Percentiles rank a stretch among this genome's conserved stretches.
phyloP scores from a whole-genome alignment of 2,797 vertebrate genomes.

The Staurois parvus region DNA sequence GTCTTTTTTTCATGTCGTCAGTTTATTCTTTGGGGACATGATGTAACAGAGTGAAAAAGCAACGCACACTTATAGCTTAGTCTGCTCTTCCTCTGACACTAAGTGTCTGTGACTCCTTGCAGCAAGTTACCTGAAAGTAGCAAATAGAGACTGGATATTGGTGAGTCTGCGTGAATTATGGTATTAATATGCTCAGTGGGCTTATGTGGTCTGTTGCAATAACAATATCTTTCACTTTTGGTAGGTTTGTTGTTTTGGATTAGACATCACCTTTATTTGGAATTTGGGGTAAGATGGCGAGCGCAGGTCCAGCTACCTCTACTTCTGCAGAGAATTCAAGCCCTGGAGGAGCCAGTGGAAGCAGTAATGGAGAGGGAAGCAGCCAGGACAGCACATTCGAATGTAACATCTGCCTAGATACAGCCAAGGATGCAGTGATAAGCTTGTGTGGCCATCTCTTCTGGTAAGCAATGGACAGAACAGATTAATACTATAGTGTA shows the following conservation, averaged over 20 bases:
- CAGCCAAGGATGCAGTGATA: constrained; percentile 97
- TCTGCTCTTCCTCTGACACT: constrained; percentile 21
- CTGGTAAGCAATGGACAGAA: constrained; percentile 78
- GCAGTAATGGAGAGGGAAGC: constrained; percentile 79
- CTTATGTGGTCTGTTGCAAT: not conserved
- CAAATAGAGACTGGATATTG: not conserved
- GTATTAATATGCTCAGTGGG: constrained; percentile 1
- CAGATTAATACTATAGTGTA: not conserved
- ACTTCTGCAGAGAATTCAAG: constrained; percentile 81
- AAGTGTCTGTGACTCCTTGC: constrained; percentile 23
- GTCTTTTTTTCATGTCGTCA: constrained; percentile 29
- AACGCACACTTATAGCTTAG: constrained; percentile 61
- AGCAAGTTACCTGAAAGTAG: not conserved
- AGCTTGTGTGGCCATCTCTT: constrained; percentile 98
- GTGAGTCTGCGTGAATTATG: constrained; percentile 38
- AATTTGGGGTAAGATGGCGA: constrained; percentile 73
- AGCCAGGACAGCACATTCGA: constrained; percentile 96
- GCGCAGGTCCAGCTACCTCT: constrained; percentile 77
- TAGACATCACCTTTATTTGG: not conserved
- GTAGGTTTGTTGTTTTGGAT: constrained; percentile 18
- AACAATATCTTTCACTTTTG: constrained; percentile 55
- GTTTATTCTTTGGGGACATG: constrained; percentile 69
- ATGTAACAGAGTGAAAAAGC: constrained; percentile 79
- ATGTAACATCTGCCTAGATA: constrained; percentile 98
- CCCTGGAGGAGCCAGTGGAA: constrained; percentile 80